Conservation (phyloP, 2,888 invertebrate genomes). For the Sesia apiformis region DNA sequence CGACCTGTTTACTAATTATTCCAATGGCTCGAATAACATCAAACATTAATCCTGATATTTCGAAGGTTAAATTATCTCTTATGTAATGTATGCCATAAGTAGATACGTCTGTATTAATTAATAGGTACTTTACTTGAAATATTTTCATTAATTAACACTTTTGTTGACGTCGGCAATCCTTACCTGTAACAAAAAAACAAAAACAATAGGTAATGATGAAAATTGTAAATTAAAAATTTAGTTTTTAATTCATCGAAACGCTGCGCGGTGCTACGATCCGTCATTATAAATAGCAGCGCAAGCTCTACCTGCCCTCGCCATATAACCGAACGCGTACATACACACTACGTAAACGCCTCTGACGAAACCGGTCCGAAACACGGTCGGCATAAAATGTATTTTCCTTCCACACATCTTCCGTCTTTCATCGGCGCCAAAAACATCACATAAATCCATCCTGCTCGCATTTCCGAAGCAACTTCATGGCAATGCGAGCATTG, state of each 20-base stretch:
- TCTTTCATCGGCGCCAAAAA: slow-evolving; percentile 65
- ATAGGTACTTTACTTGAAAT: too few species aligned
- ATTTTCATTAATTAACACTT: too few species aligned
- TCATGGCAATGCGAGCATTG: slow-evolving; percentile 38
- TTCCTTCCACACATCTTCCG: slow-evolving; percentile 60
- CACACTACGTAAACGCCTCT: slow-evolving; percentile 62
- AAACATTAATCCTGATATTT: too few species aligned
- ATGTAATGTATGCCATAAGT: too few species aligned
- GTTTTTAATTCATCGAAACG: slow-evolving; percentile 23
- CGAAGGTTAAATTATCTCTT: too few species aligned
- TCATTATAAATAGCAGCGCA: slow-evolving; percentile 52
- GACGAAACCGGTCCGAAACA: slow-evolving; percentile 62
- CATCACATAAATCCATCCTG: slow-evolving; percentile 66
- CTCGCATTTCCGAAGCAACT: slow-evolving; percentile 58
- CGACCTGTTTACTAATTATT: too few species aligned
- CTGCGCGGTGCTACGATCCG: slow-evolving; percentile 30
- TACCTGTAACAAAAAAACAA: slow-evolving; percentile 56
- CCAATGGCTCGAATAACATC: too few species aligned
- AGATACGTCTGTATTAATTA: too few species aligned
- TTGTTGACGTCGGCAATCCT: slow-evolving; percentile 7
- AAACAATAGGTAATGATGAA: background rate
- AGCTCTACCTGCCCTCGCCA: slow-evolving; percentile 58
- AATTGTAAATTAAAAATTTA: background rate
- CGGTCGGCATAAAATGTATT: slow-evolving; percentile 64
- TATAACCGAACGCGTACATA: slow-evolving; percentile 58